phyloP scores from a whole-genome alignment of 2,113 vertebrate species.

The Eira barbara region DNA sequence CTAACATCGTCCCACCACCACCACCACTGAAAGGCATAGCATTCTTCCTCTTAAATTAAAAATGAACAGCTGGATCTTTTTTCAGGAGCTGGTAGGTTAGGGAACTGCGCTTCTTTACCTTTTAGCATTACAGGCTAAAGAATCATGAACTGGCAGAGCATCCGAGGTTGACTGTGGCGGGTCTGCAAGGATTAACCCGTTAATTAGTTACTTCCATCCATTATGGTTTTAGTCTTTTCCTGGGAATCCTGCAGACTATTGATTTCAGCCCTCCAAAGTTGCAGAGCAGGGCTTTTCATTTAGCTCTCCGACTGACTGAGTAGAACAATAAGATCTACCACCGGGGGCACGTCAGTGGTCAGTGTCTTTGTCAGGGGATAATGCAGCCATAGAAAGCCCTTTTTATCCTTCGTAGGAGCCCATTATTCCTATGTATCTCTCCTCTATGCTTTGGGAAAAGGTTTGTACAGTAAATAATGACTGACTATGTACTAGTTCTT shows the following conservation, averaged over 20 bases:
- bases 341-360: constrained; percentile 50
- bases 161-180: accelerated
- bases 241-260: constrained; percentile 68
- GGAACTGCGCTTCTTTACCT: background rate
- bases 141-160: background rate
- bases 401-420: constrained; percentile 79
- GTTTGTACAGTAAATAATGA: constrained; percentile 83
- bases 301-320: constrained; percentile 64
- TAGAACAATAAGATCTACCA: constrained; percentile 75
- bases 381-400: constrained; percentile 68
- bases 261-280: constrained; percentile 74
- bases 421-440: constrained; percentile 79
- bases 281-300: constrained; percentile 58
- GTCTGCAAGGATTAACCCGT: background rate
- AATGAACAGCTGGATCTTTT: background rate
- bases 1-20: background rate
- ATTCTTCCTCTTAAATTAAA: background rate
- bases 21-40: background rate
- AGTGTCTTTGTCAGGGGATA: constrained; percentile 67
- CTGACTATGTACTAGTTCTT: constrained; percentile 79
- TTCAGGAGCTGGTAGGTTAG: background rate
- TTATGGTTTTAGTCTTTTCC: constrained; percentile 55
- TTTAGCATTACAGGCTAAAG: background rate
- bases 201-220: constrained; percentile 56
- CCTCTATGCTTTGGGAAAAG: constrained; percentile 80